Percentiles rank a stretch among this genome's conserved stretches.
Evolutionary conservation across 2,113 vertebrate genomes (phyloP).

Genomic region (Cottus gobio): DNA sequence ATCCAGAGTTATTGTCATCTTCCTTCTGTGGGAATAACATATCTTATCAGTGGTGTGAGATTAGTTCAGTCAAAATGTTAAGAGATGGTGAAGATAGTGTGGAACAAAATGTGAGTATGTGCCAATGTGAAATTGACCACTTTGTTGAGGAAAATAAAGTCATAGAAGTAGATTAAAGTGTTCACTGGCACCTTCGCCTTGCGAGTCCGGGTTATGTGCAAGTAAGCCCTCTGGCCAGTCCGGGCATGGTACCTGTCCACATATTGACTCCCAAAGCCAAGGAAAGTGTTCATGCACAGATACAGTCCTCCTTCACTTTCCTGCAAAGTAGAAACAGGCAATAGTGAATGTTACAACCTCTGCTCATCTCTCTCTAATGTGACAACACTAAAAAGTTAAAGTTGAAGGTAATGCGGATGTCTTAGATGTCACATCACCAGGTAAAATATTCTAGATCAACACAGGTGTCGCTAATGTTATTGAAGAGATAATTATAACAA

Average conservation of each 20-base stretch:
- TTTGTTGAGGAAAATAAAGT: background rate
- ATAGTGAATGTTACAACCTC: background rate
- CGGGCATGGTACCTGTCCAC: conserved; percentile 92
- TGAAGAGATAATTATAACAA: background rate
- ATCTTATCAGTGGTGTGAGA: background rate
- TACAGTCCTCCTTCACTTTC: conserved; percentile 96
- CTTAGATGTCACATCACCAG: conserved; percentile 15
- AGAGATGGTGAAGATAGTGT: background rate
- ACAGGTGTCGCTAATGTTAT: background rate
- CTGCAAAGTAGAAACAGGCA: conserved; percentile 69
- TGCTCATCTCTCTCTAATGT: background rate
- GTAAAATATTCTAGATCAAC: background rate
- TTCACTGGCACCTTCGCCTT: conserved; percentile 84
- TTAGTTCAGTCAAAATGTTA: background rate
- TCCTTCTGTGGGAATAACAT: conserved; percentile 81
- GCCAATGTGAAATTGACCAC: background rate
- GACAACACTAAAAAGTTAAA: background rate
- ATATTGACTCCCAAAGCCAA: conserved; percentile 95
- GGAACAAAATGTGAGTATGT: background rate
- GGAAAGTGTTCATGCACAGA: conserved; percentile 98
- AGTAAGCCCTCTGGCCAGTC: conserved; percentile 92
- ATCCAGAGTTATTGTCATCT: conserved; percentile 88
- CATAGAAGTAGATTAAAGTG: background rate
- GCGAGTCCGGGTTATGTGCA: conserved; percentile 92
- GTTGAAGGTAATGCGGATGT: background rate